Percentiles rank a stretch among this genome's conserved stretches.
Evolutionary conservation across 2,797 vertebrate species (phyloP).

Genomic region (Euthynnus affinis): DNA sequence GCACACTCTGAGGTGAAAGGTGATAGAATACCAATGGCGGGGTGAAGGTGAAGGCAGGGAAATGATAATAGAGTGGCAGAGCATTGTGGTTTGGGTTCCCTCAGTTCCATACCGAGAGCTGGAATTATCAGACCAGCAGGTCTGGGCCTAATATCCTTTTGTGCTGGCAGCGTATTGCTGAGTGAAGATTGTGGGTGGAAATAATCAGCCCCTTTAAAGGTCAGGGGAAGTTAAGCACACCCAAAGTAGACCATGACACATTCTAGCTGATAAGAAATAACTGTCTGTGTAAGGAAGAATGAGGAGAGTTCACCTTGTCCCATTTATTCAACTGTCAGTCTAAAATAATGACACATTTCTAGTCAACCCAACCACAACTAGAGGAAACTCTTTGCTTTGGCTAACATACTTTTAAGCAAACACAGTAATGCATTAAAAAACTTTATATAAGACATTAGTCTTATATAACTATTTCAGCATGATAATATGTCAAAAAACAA

Average conservation of each 20-base stretch:
- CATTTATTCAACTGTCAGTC: constrained; percentile 84
- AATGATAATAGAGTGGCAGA: constrained; percentile 68
- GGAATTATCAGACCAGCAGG: constrained; percentile 79
- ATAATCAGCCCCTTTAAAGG: constrained; percentile 86
- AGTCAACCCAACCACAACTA: constrained; percentile 52
- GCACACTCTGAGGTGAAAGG: constrained; percentile 56
- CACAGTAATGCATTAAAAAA: constrained; percentile 18
- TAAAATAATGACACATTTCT: constrained; percentile 74
- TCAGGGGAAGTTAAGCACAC: constrained; percentile 84
- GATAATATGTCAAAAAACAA: not conserved
- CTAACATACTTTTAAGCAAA: constrained; percentile 42
- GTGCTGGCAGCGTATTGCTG: constrained; percentile 79
- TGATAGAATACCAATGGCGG: constrained; percentile 49
- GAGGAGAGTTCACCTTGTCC: constrained; percentile 80
- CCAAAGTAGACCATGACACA: constrained; percentile 80
- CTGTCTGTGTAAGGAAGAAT: constrained; percentile 73
- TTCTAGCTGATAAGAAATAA: constrained; percentile 81
- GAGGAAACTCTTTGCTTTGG: constrained; percentile 38
- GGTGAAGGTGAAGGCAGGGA: constrained; percentile 62
- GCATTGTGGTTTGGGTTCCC: constrained; percentile 62
- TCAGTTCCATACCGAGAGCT: constrained; percentile 54
- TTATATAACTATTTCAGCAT: constrained; percentile 1
- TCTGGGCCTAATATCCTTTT: constrained; percentile 81
- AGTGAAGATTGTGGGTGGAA: constrained; percentile 81
- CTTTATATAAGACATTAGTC: not conserved